Conservation (phyloP, 2,113 vertebrate genomes). For the Mobula birostris region DNA sequence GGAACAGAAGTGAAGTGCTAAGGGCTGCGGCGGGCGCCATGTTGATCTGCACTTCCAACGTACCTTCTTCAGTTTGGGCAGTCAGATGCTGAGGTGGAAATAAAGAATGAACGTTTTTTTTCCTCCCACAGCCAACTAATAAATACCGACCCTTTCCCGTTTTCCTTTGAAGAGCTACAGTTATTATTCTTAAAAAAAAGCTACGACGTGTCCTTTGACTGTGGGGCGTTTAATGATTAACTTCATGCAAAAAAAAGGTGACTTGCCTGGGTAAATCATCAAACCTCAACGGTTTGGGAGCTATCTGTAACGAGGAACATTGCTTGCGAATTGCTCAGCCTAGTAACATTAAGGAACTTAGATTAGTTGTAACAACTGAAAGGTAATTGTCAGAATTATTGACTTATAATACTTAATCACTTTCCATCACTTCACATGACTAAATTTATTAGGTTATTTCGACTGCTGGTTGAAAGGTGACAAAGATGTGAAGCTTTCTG, state of each 20-base stretch:
- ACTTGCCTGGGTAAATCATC: not conserved
- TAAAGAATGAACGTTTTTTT: too few species aligned
- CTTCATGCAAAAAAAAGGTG: not conserved
- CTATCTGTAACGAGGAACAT: not conserved
- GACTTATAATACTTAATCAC: not conserved
- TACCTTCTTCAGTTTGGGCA: not conserved
- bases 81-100: not conserved
- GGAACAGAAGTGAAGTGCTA: not conserved
- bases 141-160: not conserved
- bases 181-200: not conserved
- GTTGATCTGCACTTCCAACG: not conserved
- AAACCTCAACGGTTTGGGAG: not conserved
- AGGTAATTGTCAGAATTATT: not conserved
- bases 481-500: not conserved
- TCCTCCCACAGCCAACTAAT: not conserved
- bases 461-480: not conserved
- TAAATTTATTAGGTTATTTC: not conserved
- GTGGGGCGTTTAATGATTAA: conserved; percentile 23
- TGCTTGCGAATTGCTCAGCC: not conserved
- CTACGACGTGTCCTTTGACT: not conserved
- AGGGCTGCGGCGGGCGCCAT: not conserved
- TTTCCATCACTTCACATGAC: not conserved
- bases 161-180: not conserved
- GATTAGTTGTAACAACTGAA: not conserved
- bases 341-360: not conserved